These are phyloP conservation scores for Tholera decimalis DNA, from an alignment of 2,888 invertebrate species.

Conservation along the genomic window DNA sequence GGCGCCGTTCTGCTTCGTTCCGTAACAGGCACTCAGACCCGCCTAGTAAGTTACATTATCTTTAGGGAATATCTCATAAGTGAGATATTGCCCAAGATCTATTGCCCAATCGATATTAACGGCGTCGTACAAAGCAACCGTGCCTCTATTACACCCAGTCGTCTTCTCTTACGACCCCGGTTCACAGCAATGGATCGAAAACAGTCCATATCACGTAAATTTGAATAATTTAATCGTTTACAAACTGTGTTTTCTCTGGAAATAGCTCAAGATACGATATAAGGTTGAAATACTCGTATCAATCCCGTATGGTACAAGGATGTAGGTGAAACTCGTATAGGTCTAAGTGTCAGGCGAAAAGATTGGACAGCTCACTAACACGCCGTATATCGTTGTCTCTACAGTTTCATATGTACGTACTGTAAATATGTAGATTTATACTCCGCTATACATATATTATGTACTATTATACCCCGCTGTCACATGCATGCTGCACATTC, in stretches of 20 bases:
- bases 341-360: background rate
- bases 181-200: background rate
- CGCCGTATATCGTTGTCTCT: background rate
- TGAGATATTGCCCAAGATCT: no score
- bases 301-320: background rate
- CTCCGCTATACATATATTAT: no score
- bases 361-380: background rate
- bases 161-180: background rate
- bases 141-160: background rate
- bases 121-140: background rate
- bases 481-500: no score
- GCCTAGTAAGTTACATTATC: conserved; percentile 72
- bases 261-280: background rate
- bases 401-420: background rate
- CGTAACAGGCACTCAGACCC: conserved; percentile 80
- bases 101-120: background rate
- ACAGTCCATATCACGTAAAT: background rate
- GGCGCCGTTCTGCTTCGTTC: conserved; percentile 86
- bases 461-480: no score
- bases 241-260: background rate
- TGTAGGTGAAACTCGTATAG: no score
- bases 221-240: background rate
- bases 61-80: conserved; percentile 3
- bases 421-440: background rate
- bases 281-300: background rate